Conservation (phyloP, 1,140 invertebrate genomes). For the Orchestia grillus region DNA sequence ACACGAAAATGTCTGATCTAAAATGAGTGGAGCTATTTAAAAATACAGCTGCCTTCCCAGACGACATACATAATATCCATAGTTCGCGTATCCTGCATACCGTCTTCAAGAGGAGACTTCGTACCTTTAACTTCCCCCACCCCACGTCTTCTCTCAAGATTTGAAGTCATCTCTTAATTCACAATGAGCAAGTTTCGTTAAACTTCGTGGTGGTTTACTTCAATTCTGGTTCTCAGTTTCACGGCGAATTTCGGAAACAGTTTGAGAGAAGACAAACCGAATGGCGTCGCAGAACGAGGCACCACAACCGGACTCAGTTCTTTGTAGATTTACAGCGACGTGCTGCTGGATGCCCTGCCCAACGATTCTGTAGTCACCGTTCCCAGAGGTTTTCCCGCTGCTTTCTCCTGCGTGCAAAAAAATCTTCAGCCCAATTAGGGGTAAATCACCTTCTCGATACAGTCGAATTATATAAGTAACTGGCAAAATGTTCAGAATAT, state of each 20-base stretch:
- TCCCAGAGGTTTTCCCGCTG: neutral
- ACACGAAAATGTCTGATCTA: neutral
- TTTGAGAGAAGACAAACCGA: neutral
- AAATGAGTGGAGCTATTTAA: too few relatives aligned
- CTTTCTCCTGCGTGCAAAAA: slow-evolving; percentile 6
- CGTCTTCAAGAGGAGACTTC: neutral
- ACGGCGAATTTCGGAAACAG: neutral
- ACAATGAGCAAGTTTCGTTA: neutral
- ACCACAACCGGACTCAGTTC: neutral
- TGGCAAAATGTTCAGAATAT: neutral
- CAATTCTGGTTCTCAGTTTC: neutral
- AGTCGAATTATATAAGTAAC: neutral
- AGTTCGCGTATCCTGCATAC: neutral
- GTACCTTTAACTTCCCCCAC: neutral
- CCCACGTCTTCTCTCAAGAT: neutral
- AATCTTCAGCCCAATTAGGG: neutral
- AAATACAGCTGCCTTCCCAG: too few relatives aligned
- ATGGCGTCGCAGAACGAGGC: neutral
- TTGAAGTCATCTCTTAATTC: neutral
- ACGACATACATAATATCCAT: neutral
- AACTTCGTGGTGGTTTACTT: neutral
- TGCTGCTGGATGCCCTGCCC: neutral
- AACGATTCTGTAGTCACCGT: neutral
- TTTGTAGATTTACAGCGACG: neutral
- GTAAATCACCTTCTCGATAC: neutral